phyloP scores from a whole-genome alignment of 2,888 invertebrate genomes.

The Limnephilus auricula region DNA sequence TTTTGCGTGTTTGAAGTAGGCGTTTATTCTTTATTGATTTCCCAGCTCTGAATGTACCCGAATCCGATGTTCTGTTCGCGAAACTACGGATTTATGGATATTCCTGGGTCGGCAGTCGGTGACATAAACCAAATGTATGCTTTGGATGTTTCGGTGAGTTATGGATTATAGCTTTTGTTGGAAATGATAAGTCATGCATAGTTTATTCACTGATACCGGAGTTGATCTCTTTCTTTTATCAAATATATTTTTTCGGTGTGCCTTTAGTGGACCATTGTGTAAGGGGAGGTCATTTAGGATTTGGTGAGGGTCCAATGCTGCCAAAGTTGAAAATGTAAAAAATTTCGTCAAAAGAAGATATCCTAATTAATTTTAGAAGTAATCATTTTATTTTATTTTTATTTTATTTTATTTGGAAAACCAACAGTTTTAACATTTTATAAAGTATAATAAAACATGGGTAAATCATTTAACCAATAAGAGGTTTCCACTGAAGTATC shows the following conservation, averaged over 20 bases:
- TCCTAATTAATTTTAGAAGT: too few species aligned
- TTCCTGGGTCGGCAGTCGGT: neutral
- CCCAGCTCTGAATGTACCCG: neutral
- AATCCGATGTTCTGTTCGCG: slow-evolving; percentile 2
- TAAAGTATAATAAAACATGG: too few species aligned
- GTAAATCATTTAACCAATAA: too few species aligned
- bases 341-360: neutral
- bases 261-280: neutral
- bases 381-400: too few species aligned
- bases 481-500: too few species aligned
- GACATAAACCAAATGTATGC: slow-evolving; percentile 21
- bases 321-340: neutral
- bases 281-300: neutral
- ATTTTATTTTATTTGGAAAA: too few species aligned
- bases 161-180: slow-evolving; percentile 15
- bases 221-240: neutral
- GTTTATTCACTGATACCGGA: neutral
- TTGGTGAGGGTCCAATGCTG: neutral
- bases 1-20: slow-evolving; percentile 44
- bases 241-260: neutral
- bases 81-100: slow-evolving; percentile 25
- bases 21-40: slow-evolving; percentile 44
- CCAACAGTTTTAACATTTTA: too few species aligned
- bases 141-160: slow-evolving; percentile 16
- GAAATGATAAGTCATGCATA: neutral